Evolutionary conservation across 2,888 invertebrate species (phyloP).

Genomic region (Scelioninae gen. 2): DNA sequence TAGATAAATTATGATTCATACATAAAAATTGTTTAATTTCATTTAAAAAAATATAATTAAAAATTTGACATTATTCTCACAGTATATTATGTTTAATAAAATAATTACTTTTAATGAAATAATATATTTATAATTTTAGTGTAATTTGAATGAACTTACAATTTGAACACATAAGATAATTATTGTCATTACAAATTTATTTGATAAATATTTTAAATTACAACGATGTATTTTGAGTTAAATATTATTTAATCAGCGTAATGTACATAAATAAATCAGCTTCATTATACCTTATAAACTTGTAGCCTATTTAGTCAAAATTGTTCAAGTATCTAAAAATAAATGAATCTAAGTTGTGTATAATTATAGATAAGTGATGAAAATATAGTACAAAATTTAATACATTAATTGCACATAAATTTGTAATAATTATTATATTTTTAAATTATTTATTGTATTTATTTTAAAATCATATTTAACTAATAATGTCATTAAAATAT

Average conservation of each 20-base stretch:
- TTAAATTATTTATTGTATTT: neutral
- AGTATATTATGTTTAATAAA: too few species aligned
- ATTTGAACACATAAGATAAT: too few species aligned
- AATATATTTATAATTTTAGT: too few species aligned
- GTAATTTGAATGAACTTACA: too few species aligned
- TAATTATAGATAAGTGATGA: slow-evolving; percentile 26
- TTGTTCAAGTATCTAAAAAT: slow-evolving; percentile 42
- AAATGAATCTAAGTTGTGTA: slow-evolving; percentile 9
- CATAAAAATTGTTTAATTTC: too few species aligned
- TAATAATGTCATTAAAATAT: neutral
- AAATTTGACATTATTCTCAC: too few species aligned
- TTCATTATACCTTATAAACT: slow-evolving; percentile 48
- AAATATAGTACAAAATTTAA: neutral
- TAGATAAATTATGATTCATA: too few species aligned
- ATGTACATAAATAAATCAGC: slow-evolving; percentile 39
- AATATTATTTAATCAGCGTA: slow-evolving; percentile 1
- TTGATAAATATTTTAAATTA: neutral
- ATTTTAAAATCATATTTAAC: neutral
- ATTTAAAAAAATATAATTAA: too few species aligned
- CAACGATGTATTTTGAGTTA: neutral
- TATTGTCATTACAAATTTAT: neutral
- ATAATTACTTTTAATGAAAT: too few species aligned
- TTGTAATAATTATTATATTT: neutral
- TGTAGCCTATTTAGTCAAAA: slow-evolving; percentile 40
- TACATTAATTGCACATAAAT: neutral